A percentile compares a stretch with the other conserved stretches of the same genome.
These are phyloP conservation scores for Lasioglossum leucozonium DNA, from an alignment of 2,888 invertebrate genomes.

Conservation along the genomic window DNA sequence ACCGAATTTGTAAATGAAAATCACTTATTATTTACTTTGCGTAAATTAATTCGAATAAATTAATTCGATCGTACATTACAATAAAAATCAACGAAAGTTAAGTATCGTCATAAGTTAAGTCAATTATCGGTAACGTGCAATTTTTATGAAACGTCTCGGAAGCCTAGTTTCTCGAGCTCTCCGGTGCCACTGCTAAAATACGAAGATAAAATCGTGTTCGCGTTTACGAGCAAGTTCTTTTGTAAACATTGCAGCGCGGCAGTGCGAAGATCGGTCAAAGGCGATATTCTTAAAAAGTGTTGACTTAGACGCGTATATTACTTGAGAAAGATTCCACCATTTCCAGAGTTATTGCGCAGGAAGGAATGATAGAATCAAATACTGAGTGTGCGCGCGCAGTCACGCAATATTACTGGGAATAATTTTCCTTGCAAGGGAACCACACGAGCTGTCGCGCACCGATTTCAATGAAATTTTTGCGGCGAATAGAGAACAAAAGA, in stretches of 20 bases:
- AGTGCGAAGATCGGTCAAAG: neutral
- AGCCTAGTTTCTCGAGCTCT: neutral
- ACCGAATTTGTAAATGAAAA: no score
- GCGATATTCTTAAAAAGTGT: slow-evolving; percentile 13
- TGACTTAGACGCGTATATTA: neutral
- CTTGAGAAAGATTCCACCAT: slow-evolving; percentile 2
- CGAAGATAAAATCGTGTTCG: neutral
- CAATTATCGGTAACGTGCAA: neutral
- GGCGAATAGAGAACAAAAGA: slow-evolving; percentile 14
- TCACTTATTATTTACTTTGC: no score
- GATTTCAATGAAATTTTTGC: slow-evolving; percentile 17
- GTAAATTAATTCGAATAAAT: no score
- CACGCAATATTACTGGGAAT: slow-evolving; percentile 12
- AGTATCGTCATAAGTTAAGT: no score
- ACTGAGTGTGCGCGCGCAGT: neutral
- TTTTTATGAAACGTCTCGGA: neutral
- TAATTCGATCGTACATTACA: neutral
- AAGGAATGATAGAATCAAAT: neutral
- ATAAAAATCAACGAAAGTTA: neutral
- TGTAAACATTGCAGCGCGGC: neutral
- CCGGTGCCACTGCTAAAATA: neutral
- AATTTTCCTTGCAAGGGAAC: slow-evolving; percentile 8
- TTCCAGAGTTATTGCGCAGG: slow-evolving; percentile 13
- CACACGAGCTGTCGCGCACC: slow-evolving; percentile 10
- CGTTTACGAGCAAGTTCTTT: neutral